A percentile compares a stretch with the other conserved stretches of the same genome.
Evolutionary conservation across 2,113 vertebrate genomes (phyloP).

Genomic region (Rhea pennata): DNA sequence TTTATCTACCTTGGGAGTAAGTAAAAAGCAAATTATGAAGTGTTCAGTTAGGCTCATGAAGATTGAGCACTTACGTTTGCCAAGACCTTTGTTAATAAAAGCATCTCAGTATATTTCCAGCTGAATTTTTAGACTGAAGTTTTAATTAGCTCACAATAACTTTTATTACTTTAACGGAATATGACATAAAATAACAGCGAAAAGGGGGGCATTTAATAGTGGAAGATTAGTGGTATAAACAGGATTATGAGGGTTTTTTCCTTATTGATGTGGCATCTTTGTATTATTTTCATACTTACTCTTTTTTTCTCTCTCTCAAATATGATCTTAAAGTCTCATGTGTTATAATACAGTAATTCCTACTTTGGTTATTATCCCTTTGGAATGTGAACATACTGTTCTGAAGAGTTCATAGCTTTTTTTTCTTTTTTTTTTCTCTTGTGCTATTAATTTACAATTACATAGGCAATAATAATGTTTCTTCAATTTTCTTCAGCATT

Average conservation of each 20-base stretch:
- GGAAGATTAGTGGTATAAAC: neutral
- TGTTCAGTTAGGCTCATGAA: neutral
- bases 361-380: neutral
- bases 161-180: neutral
- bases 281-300: neutral
- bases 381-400: neutral
- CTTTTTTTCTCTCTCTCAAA: neutral
- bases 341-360: neutral
- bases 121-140: neutral
- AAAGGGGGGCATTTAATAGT: neutral
- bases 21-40: neutral
- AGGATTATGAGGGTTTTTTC: neutral
- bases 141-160: neutral
- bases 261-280: neutral
- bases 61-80: neutral
- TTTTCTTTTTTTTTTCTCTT: neutral
- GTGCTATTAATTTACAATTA: constrained; percentile 28
- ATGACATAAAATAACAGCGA: neutral
- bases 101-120: neutral
- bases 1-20: neutral
- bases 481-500: constrained; percentile 1
- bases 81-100: neutral
- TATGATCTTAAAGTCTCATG: neutral
- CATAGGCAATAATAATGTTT: neutral
- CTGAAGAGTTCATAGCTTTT: constrained; percentile 17